These are phyloP conservation scores for Panonychus citri DNA, from an alignment of 1,140 invertebrate genomes.

Conservation along the genomic window DNA sequence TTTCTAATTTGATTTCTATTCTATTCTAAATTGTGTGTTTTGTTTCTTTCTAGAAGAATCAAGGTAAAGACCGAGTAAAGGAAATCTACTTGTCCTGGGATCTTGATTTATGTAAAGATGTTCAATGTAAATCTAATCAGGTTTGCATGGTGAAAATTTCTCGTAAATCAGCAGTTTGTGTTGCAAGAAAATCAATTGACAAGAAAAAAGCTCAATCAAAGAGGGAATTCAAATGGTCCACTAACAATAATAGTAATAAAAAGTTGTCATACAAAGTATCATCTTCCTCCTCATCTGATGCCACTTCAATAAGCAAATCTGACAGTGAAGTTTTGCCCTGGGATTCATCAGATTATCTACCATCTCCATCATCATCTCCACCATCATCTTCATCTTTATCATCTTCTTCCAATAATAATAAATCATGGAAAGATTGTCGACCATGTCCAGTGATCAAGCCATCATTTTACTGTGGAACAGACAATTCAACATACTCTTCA, in stretches of 20 bases:
- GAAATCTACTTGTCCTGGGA: slow-evolving; percentile 1
- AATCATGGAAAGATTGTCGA: slow-evolving; percentile 28
- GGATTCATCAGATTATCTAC: background rate
- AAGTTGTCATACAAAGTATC: background rate
- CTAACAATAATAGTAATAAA: background rate
- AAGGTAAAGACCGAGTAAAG: background rate
- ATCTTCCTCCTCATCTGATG: no score
- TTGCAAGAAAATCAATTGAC: slow-evolving; percentile 40
- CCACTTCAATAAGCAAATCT: no score
- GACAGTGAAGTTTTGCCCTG: background rate
- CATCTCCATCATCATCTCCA: no score
- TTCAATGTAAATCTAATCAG: slow-evolving; percentile 68
- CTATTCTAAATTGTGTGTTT: no score
- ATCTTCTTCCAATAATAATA: background rate
- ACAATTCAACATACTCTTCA: slow-evolving; percentile 78
- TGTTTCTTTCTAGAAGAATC: no score
- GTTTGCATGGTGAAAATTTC: slow-evolving; percentile 52
- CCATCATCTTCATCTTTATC: background rate
- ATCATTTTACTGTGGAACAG: slow-evolving; percentile 59
- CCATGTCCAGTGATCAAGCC: slow-evolving; percentile 50
- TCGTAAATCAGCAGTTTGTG: slow-evolving; percentile 59
- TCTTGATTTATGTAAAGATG: slow-evolving; percentile 54
- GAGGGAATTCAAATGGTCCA: no score
- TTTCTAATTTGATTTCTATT: no score
- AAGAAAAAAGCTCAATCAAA: background rate